Conservation (phyloP, 2,888 invertebrate species). For the Crioceris asparagi region DNA sequence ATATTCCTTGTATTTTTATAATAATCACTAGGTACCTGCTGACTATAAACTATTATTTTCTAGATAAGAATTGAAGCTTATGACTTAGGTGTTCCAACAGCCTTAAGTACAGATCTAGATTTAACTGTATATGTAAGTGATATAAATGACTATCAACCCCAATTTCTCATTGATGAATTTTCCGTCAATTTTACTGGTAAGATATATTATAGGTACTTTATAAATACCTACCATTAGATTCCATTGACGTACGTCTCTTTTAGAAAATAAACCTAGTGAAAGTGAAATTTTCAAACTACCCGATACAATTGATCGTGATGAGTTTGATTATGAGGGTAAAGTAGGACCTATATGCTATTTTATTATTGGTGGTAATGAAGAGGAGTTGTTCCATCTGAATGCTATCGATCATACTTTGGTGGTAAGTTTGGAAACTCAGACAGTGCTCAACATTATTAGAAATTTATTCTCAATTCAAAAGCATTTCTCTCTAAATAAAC, state of each 20-base stretch:
- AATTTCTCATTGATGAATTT: constrained; percentile 65
- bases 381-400: constrained; percentile 59
- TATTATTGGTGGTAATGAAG: constrained; percentile 75
- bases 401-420: constrained; percentile 57
- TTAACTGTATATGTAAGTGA: constrained; percentile 79
- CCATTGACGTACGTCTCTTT: not conserved
- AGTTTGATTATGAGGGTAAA: constrained; percentile 67
- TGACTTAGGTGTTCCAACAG: constrained; percentile 78
- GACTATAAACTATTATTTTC: too few relatives aligned
- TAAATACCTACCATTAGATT: not conserved
- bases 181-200: constrained; percentile 61
- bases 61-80: constrained; percentile 84
- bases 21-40: too few relatives aligned
- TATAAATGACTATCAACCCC: constrained; percentile 81
- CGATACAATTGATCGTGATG: constrained; percentile 76
- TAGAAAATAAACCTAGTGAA: constrained; percentile 51
- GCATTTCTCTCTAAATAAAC: too few relatives aligned
- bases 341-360: constrained; percentile 84
- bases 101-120: constrained; percentile 78
- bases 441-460: too few relatives aligned
- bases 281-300: constrained; percentile 59
- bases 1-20: too few relatives aligned
- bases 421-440: constrained; percentile 40
- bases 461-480: too few relatives aligned
- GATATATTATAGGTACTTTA: constrained; percentile 3